These are phyloP conservation scores for Numida meleagris DNA, from an alignment of 2,113 vertebrate genomes.

Conservation along the genomic window DNA sequence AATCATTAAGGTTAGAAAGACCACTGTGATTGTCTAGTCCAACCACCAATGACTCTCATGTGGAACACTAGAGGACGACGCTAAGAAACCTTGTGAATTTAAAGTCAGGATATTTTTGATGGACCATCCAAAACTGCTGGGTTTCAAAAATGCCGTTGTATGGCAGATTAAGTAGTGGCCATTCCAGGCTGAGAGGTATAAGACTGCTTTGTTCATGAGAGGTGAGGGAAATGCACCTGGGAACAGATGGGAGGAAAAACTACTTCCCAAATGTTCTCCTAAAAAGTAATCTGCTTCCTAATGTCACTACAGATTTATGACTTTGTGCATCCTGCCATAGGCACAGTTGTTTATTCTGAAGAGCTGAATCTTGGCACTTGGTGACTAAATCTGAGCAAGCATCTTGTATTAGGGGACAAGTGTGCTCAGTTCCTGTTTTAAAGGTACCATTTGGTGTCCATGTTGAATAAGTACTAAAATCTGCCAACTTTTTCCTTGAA, in stretches of 20 bases:
- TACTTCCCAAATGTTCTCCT: not conserved
- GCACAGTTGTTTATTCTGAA: slow-evolving; percentile 9
- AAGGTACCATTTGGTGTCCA: not conserved
- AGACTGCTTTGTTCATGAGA: not conserved
- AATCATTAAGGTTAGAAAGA: no score
- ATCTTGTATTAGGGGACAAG: not conserved
- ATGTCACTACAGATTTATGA: slow-evolving; percentile 30
- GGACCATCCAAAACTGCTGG: not conserved
- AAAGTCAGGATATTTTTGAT: not conserved
- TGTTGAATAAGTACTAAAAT: not conserved
- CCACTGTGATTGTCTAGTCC: no score
- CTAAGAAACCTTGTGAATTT: not conserved
- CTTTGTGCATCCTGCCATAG: not conserved
- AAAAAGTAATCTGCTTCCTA: not conserved
- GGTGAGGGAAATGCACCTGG: not conserved
- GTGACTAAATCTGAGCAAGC: not conserved
- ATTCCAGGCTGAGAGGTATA: not conserved
- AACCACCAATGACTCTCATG: no score
- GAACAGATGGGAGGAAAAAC: not conserved
- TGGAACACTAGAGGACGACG: not conserved
- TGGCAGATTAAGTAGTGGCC: not conserved
- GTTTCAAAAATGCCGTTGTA: not conserved
- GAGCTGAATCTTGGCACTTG: not conserved
- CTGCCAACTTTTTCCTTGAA: not conserved
- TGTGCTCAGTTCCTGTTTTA: not conserved